These are phyloP conservation scores for Calosoma granatense DNA, from an alignment of 1,140 invertebrate species.

Conservation along the genomic window DNA sequence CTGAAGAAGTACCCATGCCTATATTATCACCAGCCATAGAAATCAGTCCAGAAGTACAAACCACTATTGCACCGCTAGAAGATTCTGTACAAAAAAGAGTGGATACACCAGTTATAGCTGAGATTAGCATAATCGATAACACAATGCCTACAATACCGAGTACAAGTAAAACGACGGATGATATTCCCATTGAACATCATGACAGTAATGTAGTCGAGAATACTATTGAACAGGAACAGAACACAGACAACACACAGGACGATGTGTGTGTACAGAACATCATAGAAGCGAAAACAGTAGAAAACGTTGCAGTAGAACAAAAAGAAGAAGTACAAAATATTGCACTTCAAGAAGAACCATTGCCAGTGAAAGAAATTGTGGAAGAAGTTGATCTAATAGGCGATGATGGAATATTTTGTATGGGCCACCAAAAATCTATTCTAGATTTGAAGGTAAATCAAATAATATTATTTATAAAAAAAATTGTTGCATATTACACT, in stretches of 20 bases:
- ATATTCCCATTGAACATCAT: neutral
- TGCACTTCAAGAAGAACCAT: no score
- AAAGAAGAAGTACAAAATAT: no score
- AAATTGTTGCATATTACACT: neutral
- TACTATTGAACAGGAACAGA: neutral
- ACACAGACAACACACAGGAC: no score
- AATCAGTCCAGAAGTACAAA: no score
- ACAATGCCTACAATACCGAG: neutral
- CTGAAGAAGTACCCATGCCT: no score
- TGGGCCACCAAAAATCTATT: conserved; percentile 2
- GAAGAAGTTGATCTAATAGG: neutral
- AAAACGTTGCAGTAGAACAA: no score
- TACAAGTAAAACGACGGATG: neutral
- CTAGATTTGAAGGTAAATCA: neutral
- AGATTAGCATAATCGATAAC: neutral
- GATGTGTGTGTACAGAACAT: no score
- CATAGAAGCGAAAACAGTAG: no score
- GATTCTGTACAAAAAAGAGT: no score
- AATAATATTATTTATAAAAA: neutral
- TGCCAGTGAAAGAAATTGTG: neutral
- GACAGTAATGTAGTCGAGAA: neutral
- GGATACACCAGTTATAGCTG: no score
- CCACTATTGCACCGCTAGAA: no score
- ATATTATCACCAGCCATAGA: no score
- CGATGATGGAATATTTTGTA: neutral